phyloP scores from a whole-genome alignment of 2,797 vertebrate genomes.

The Bufotes viridis region DNA sequence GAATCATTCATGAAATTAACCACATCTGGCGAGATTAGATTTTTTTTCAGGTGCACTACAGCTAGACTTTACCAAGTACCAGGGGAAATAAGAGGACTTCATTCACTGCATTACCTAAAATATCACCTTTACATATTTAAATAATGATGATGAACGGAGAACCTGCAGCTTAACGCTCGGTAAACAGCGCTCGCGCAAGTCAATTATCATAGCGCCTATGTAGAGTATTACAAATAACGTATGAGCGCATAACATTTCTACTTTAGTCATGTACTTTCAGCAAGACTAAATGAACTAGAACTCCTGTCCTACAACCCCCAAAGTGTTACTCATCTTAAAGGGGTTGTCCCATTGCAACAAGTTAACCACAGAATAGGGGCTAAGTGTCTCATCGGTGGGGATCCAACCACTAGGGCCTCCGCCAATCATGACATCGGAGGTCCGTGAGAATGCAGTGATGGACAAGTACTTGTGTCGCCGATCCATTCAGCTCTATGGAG shows the following conservation, averaged over 20 bases:
- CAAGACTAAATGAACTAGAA: background rate
- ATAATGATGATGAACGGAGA: background rate
- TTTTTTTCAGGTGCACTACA: background rate
- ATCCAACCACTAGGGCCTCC: too few relatives aligned
- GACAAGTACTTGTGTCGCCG: too few relatives aligned
- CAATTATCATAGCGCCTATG: background rate
- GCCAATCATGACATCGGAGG: too few relatives aligned
- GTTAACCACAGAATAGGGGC: too few relatives aligned
- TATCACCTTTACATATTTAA: slow-evolving; percentile 53
- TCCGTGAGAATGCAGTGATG: too few relatives aligned
- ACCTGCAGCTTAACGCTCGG: background rate
- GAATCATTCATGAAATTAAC: slow-evolving; percentile 60
- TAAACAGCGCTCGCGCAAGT: background rate
- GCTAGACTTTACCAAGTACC: slow-evolving; percentile 37
- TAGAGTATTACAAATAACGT: background rate
- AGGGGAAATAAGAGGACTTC: slow-evolving; percentile 50
- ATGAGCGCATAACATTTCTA: background rate
- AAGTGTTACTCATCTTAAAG: too few relatives aligned
- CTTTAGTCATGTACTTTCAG: background rate
- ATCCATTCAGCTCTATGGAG: too few relatives aligned
- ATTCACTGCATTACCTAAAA: slow-evolving; percentile 41
- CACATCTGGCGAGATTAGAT: slow-evolving; percentile 53
- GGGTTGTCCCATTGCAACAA: too few relatives aligned
- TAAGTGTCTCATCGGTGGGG: too few relatives aligned
- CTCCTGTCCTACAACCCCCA: background rate